Evolutionary conservation across 2,113 vertebrate species (phyloP), one percentile per base, ranked within the genome.

Genomic region (Pterocles burchelli): DNA sequence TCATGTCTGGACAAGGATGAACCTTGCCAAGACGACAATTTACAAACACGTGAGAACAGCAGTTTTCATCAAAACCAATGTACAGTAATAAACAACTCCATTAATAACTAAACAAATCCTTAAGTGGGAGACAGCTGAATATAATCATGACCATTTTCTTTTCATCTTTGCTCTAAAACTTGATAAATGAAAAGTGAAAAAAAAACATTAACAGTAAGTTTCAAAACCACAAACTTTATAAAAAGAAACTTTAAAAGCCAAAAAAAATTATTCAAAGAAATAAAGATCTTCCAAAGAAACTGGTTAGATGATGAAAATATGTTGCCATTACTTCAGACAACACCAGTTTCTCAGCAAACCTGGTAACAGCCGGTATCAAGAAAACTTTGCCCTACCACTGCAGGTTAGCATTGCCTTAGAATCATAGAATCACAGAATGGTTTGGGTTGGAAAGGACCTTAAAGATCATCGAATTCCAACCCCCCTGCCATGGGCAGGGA

Each of bases 41-140:
- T 74, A 59, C 49, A 94, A 70, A 72, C 79, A 72, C n/a, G 52
- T 71, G 36, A 88, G 79, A 93, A 94, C 36, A 73, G 49, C 67
- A 74, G 26, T 78, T 52, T 88, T 86, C 63, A 84, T 75, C 48
- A 86, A 94, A 95, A 93, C 18, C 58, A 67, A 20, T 57, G 34
- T 33, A 85, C 19, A 88, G 55, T 55, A 48, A 77, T 85, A 95
- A 95, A 74, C 75, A 94, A 91, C 65, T 68, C 59, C 21, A 86
- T 57, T 93, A 34, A 78, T 28, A 93, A 73, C 68, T 85, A 71
- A 95, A 95, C 7, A 14, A 85, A 88, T 72, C 75, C 59, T 91
- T 26, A 84, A 55, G 78, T 81, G 57, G 95, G 80, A 92, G 93
- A 92, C 61, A 93, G 75, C 38, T 71, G 52, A 88, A 13, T 68